A percentile compares a stretch with the other conserved stretches of the same genome.
phyloP scores from a whole-genome alignment of 2,797 vertebrate genomes.

The Anisognathus igniventris region DNA sequence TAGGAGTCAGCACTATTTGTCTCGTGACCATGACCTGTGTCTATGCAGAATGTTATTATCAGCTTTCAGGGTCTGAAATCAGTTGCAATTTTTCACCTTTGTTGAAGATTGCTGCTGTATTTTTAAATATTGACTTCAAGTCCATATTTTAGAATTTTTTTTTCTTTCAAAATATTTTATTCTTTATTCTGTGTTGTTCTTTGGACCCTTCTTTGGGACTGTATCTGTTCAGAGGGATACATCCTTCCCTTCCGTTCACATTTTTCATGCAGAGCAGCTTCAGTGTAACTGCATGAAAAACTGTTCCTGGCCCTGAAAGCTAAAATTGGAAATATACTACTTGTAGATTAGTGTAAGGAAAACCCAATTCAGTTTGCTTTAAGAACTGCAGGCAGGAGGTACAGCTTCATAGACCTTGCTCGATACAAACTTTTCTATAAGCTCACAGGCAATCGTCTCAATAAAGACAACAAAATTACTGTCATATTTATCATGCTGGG shows the following conservation, averaged over 20 bases:
- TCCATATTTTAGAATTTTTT: not conserved
- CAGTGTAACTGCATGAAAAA: rapidly evolving
- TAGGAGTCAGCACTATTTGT: not conserved
- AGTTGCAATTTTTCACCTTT: not conserved
- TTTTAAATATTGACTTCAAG: not conserved
- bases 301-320: not conserved
- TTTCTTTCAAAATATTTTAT: not conserved
- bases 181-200: not conserved
- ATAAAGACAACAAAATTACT: not conserved
- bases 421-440: not conserved
- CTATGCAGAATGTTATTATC: not conserved
- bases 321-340: not conserved
- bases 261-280: not conserved
- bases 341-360: not conserved
- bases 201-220: not conserved
- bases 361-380: not conserved
- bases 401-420: not conserved
- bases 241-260: not conserved
- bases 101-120: not conserved
- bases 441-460: not conserved
- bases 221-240: not conserved
- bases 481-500: not conserved
- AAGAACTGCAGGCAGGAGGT: not conserved
- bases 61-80: not conserved
- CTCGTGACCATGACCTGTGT: not conserved